These are phyloP conservation scores for Peromyscus californicus DNA, from an alignment of 2,113 vertebrate genomes.

Conservation along the genomic window DNA sequence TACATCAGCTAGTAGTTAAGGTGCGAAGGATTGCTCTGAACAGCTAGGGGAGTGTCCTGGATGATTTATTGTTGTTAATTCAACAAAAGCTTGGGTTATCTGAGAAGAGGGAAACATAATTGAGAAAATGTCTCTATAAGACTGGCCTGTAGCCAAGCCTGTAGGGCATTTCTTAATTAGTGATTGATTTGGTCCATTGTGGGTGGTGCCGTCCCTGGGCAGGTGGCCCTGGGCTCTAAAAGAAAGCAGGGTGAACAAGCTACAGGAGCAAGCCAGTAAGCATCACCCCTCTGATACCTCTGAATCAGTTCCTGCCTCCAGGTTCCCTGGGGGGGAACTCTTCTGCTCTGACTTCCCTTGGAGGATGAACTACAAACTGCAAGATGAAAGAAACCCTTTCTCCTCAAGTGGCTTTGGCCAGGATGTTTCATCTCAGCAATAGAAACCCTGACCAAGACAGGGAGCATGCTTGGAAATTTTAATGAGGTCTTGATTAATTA, in stretches of 20 bases:
- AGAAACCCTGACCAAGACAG: background rate
- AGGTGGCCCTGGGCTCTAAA: background rate
- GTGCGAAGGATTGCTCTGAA: background rate
- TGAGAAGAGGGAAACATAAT: background rate
- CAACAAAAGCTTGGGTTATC: background rate
- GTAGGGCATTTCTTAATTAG: background rate
- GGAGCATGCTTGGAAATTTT: background rate
- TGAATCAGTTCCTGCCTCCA: background rate
- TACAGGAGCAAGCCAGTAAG: too few relatives aligned
- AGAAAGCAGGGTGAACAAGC: background rate
- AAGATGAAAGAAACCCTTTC: background rate
- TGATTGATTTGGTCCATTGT: background rate
- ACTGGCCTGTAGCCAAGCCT: background rate
- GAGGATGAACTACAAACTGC: background rate
- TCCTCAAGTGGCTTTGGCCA: background rate
- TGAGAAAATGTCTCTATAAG: background rate
- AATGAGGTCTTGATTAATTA: conserved; percentile 27
- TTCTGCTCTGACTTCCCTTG: background rate
- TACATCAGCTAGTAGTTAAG: background rate
- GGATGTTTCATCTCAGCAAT: background rate
- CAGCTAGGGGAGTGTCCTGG: background rate
- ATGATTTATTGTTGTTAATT: background rate
- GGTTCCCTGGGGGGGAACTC: background rate
- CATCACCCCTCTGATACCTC: background rate
- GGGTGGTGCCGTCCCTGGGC: background rate